These are phyloP conservation scores for human DNA, from an alignment of 2,113 vertebrate genomes.

Conservation along the genomic window DNA sequence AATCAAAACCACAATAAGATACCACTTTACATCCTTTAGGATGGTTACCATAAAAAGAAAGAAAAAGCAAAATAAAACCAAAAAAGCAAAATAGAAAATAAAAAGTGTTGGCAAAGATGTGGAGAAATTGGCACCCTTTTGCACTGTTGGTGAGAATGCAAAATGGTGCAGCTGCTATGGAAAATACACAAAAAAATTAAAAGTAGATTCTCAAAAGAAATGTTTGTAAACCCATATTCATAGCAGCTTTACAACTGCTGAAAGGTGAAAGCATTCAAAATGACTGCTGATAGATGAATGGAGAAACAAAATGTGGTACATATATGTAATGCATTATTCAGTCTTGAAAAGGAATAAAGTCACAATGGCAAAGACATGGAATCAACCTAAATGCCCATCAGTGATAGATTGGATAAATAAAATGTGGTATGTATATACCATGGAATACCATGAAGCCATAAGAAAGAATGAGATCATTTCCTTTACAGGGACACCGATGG, in stretches of 20 bases:
- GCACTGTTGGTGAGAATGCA: background rate
- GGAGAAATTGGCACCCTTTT: background rate
- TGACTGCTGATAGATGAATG: background rate
- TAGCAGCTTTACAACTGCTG: background rate
- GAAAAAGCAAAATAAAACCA: background rate
- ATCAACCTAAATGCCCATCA: too few species aligned
- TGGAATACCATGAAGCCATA: too few species aligned
- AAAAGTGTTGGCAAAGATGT: background rate
- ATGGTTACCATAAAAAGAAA: background rate
- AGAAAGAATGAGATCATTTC: too few species aligned
- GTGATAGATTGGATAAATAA: too few species aligned
- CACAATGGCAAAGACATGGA: too few species aligned
- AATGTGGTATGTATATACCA: too few species aligned
- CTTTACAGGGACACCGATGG: too few species aligned
- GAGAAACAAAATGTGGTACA: background rate
- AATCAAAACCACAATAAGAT: background rate
- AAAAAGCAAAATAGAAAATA: background rate
- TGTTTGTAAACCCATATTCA: background rate
- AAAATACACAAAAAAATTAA: background rate
- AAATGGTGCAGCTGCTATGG: background rate
- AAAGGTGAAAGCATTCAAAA: background rate
- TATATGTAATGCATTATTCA: background rate
- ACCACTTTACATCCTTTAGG: background rate
- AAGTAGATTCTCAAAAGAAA: background rate
- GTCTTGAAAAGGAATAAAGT: background rate